Percentiles rank a stretch among this genome's conserved stretches.
These are phyloP conservation scores for Tromatobia lineatoria DNA, from an alignment of 2,888 invertebrate species.

Conservation along the genomic window DNA sequence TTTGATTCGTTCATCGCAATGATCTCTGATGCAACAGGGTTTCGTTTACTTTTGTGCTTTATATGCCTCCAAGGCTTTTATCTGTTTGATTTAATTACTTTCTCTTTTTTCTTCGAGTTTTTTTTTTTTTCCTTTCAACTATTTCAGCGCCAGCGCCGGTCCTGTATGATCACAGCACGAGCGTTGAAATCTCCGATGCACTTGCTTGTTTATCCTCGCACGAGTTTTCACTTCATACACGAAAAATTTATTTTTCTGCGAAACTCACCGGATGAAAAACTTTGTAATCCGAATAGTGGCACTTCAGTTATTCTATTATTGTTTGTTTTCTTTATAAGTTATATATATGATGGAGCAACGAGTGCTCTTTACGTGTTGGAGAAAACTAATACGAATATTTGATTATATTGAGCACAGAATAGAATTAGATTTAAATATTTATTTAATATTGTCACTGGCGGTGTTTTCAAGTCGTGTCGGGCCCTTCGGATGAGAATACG, in stretches of 20 bases:
- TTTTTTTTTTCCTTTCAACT: background rate
- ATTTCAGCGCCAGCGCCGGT: conserved; percentile 22
- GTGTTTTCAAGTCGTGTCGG: conserved; percentile 9
- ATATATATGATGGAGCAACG: background rate
- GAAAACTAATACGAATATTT: background rate
- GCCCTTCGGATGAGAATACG: conserved; percentile 4
- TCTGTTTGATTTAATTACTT: conserved; percentile 20
- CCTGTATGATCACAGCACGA: conserved; percentile 1
- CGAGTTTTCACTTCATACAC: background rate
- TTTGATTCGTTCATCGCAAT: conserved; percentile 50
- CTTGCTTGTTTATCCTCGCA: conserved; percentile 17
- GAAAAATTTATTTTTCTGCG: background rate
- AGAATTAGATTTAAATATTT: background rate
- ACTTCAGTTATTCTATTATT: background rate
- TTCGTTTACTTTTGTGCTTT: conserved; percentile 54
- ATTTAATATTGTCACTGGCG: background rate
- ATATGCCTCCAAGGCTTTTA: conserved; percentile 71
- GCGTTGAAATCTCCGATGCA: conserved; percentile 43
- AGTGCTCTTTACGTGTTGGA: background rate
- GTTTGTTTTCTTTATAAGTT: background rate
- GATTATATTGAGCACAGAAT: background rate
- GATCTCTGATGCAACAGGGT: background rate
- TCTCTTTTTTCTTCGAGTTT: background rate
- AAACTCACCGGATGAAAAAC: conserved; percentile 11
- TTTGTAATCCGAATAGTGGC: conserved; percentile 6